Percentiles rank a stretch among this genome's conserved stretches.
phyloP scores from a whole-genome alignment of 2,888 invertebrate species.

The Tyria jacobaeae region DNA sequence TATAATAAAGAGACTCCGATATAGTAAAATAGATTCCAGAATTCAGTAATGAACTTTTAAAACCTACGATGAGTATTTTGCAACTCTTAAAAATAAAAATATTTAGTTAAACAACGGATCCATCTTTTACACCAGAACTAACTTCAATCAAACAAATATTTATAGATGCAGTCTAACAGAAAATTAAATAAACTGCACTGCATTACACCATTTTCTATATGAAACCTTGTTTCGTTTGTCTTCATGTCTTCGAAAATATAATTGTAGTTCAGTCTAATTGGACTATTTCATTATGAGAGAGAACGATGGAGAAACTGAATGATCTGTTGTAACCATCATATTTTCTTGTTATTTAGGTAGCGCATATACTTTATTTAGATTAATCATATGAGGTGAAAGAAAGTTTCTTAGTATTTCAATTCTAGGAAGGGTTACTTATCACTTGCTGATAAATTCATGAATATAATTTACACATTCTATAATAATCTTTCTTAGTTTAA shows the following conservation, averaged over 20 bases:
- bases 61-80: too few species aligned
- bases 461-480: too few species aligned
- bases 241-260: conserved; percentile 38
- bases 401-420: neutral
- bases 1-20: too few species aligned
- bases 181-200: conserved; percentile 32
- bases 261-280: conserved; percentile 52
- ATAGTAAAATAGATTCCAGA: too few species aligned
- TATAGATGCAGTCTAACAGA: conserved; percentile 12
- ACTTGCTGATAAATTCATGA: neutral
- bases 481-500: too few species aligned
- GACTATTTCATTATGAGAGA: conserved; percentile 49
- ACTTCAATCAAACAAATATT: conserved; percentile 6
- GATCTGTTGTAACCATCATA: conserved; percentile 16
- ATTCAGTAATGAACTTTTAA: too few species aligned
- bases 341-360: conserved; percentile 20
- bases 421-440: too few species aligned
- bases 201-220: conserved; percentile 49
- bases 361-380: conserved; percentile 8
- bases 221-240: conserved; percentile 23
- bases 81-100: too few species aligned
- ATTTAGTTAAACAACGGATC: too few species aligned
- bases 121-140: neutral
- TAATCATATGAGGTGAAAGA: neutral
- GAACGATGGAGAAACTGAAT: conserved; percentile 25